Base-by-base conservation (phyloP, 2,113 vertebrate species). In the Vombatus ursinus region DNA sequence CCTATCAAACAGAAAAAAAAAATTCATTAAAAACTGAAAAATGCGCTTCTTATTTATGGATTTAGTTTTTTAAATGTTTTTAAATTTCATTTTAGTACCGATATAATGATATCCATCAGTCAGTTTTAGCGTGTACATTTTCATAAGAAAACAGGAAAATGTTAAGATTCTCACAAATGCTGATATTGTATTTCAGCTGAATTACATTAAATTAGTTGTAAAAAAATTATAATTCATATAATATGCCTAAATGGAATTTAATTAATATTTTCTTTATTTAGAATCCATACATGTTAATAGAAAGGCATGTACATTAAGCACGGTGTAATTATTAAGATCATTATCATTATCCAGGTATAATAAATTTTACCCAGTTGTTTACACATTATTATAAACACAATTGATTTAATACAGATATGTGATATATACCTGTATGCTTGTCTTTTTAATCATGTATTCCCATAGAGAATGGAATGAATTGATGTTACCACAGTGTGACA, bases 61-160 rank as follows among this genome's bases (percentile, higher is more conserved):
- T 98, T 99, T 98, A 99, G 97, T 99, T 98, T 98, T 98, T 98
- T 98, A 98, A 98, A 98, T 98, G 97, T 97, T 98, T 97, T 98
- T 96, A 98, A 98, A 99, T 99, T 99, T 99, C 98, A 99, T 98
- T 98, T 98, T 97, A 99, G 98, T 26, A 98, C 97, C 98, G 98
- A 98, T 98, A 98, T 98, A 98, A 92, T 95, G 96, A 99, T 99
- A 99, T 99, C 99, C 98, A 99, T 99, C 98, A 98, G 99, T 98
- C 99, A 99, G 96, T 98, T 99, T 99, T 99, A 99, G 98, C 97
- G 98, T 98, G 98, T 99, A 97, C 97, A 98, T 98, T 98, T 99
- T 98, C 98, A 97, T 97, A 93, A 95, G 97, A 97, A 98, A 97
- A 94, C 95, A 90, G 51, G 96, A 95, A 97, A 95, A 94, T 96